phyloP scores from a whole-genome alignment of 2,113 vertebrate species.

The Rhinoderma darwinii region DNA sequence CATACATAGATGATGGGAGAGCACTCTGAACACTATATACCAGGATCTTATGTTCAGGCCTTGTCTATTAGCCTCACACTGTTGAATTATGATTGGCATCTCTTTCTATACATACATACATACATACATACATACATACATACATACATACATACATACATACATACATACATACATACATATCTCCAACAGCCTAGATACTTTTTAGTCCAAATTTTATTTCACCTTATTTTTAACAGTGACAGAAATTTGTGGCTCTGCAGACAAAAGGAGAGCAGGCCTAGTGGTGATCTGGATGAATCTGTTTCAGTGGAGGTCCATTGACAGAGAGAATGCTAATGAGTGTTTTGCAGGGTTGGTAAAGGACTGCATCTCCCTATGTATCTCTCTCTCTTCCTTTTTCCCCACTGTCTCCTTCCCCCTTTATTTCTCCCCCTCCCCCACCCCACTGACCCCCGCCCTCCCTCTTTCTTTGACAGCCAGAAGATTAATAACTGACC shows the following conservation, averaged over 20 bases:
- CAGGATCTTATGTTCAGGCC: no score
- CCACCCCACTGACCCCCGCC: constrained; percentile 42
- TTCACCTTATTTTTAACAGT: constrained; percentile 64
- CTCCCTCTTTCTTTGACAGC: constrained; percentile 67
- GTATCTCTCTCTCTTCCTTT: constrained; percentile 55
- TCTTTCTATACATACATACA: background rate
- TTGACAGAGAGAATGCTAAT: constrained; percentile 90
- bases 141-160: background rate
- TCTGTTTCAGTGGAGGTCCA: constrained; percentile 91
- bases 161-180: background rate
- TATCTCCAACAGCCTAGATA: constrained; percentile 35
- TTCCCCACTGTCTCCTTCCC: constrained; percentile 45
- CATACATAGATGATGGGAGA: background rate
- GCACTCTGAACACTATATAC: no score
- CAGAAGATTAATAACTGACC: constrained; percentile 83
- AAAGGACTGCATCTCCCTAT: constrained; percentile 61
- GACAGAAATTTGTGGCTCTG: constrained; percentile 72
- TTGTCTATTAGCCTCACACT: no score
- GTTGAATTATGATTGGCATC: no score
- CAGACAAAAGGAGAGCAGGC: constrained; percentile 82
- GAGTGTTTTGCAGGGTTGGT: constrained; percentile 67
- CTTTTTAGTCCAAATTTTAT: constrained; percentile 60
- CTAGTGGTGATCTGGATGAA: constrained; percentile 87
- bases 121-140: background rate
- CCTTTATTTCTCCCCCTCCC: constrained; percentile 62